These are phyloP conservation scores for Hyalella azteca DNA, from an alignment of 2,888 invertebrate genomes.

Conservation along the genomic window DNA sequence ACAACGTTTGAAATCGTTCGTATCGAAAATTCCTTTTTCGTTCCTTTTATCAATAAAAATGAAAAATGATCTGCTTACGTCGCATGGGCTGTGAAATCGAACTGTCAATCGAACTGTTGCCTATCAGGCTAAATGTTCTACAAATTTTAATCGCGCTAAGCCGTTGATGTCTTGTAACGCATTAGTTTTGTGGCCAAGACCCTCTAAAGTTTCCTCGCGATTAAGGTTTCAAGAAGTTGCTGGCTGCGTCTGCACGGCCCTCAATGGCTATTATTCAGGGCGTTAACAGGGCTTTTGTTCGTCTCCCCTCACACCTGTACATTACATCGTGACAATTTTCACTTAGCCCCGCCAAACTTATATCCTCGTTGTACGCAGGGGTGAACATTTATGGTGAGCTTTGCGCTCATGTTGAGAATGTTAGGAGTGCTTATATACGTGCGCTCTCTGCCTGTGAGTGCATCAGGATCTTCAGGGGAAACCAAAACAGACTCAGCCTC, in stretches of 20 bases:
- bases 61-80: no score
- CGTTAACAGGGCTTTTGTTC: not conserved
- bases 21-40: no score
- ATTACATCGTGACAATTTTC: conserved; percentile 34
- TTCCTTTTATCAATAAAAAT: no score
- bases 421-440: not conserved
- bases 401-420: not conserved
- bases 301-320: conserved; percentile 13
- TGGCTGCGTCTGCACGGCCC: not conserved
- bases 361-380: not conserved
- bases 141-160: no score
- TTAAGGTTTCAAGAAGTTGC: conserved; percentile 11
- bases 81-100: no score
- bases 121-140: no score
- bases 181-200: no score
- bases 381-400: not conserved
- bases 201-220: not conserved
- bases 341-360: conserved; percentile 21
- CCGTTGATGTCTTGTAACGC: no score
- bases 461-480: not conserved
- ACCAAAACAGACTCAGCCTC: no score
- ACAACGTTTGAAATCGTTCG: no score
- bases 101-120: no score
- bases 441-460: not conserved
- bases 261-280: conserved; percentile 22